Base-by-base conservation (phyloP, 2,797 vertebrate species). In the Myotis planiceps region DNA sequence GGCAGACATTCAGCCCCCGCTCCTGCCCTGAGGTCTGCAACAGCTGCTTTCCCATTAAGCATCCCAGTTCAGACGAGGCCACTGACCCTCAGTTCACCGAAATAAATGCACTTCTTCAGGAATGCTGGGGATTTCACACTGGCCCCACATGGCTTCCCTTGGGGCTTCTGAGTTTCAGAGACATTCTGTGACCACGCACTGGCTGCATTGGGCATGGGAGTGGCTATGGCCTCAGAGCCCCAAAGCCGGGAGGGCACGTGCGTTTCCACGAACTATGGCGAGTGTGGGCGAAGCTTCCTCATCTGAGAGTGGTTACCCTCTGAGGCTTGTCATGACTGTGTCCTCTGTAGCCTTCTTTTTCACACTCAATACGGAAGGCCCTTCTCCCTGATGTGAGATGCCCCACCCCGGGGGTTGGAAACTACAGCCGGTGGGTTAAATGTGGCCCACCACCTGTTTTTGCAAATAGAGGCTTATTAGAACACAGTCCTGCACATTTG, bases 11-110 rank as follows among this genome's bases (percentile, higher is more conserved):
- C 1, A 25, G 15, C 58, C 72, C 37, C 10, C 2, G 81, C 81
- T 93, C 39, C 32, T 74, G 23, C 82, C 94, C 68, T 0, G 7
- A 34, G 47, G 15, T 18, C 81, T 91, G 87, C 76, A 47, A 45
- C 94, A 94, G 55, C 81, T 94, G 94, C 34, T 79, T 21, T 60
- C 80, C 81, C 84, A 34, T 88, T 87, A 90, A 96, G 63, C 55
- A 51, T 55, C 47, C 47, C 16, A 42, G 95, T 96, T 96, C 95
- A 96, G 88, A 96, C 0, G 0, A 96, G 92, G 96, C 80, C 90
- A 93, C 92, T 69, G 72, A 88, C 88, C 75, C 42, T 84, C 14
- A 4, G 29, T 63, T 96, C 93, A 79, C 63, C 49, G 42, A 87
- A 69, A 75, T 47, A 92, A 81, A 92, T 45, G 9, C 16, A 12